Conservation (phyloP, 2,888 invertebrate genomes). For the Dexiosoma caninum region DNA sequence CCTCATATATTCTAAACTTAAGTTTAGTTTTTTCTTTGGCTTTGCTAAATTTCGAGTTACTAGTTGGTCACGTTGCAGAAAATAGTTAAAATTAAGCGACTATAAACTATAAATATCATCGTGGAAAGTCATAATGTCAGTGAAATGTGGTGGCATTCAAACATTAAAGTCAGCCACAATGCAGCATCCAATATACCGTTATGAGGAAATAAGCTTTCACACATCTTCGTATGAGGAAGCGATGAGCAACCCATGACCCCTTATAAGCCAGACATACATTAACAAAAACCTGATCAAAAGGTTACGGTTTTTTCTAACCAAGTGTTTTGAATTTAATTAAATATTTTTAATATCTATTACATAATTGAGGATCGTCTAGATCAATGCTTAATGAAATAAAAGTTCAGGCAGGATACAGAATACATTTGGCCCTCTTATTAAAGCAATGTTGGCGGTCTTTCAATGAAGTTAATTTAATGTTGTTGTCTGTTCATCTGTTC, state of each 20-base stretch:
- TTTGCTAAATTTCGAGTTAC: no score
- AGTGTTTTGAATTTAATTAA: not conserved
- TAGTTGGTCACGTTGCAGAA: constrained; percentile 26
- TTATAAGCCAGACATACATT: not conserved
- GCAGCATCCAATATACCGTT: constrained; percentile 54
- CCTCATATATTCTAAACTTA: no score
- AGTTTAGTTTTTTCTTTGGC: no score
- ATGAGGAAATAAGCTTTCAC: constrained; percentile 34
- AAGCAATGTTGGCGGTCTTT: not conserved
- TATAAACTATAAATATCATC: constrained; percentile 56
- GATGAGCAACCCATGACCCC: constrained; percentile 21
- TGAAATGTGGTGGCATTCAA: constrained; percentile 57
- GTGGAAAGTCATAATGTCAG: constrained; percentile 62
- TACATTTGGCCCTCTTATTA: not conserved
- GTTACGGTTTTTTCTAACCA: not conserved
- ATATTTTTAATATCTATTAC: not conserved
- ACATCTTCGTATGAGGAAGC: constrained; percentile 13
- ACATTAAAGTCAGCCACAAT: constrained; percentile 56
- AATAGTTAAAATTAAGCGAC: constrained; percentile 9
- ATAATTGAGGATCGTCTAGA: not conserved
- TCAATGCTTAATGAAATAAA: not conserved
- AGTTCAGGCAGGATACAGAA: no score
- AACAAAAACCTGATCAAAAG: not conserved
- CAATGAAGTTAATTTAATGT: constrained; percentile 23
- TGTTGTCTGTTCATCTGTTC: no score